Percentiles rank a stretch among this genome's conserved stretches.
phyloP scores from a whole-genome alignment of 2,113 vertebrate species.

The Phyllopteryx taeniolatus region DNA sequence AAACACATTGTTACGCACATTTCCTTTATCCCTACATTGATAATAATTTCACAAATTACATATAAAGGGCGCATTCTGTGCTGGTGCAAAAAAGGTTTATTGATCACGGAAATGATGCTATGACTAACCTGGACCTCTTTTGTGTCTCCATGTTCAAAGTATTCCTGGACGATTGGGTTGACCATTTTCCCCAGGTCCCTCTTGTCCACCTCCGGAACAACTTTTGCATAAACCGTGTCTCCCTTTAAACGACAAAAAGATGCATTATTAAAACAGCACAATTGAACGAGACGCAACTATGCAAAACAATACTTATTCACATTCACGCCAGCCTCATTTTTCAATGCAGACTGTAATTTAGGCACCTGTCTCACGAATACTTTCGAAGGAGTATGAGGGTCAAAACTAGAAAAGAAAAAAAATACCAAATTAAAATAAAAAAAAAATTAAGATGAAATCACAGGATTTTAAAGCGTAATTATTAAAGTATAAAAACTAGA shows the following conservation, averaged over 20 bases:
- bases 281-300: not conserved
- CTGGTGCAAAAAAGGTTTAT: not conserved
- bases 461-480: no score
- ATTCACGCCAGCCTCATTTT: no score
- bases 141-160: slow-evolving; percentile 86
- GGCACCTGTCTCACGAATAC: not conserved
- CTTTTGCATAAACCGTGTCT: slow-evolving; percentile 81
- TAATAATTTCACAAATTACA: no score
- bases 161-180: slow-evolving; percentile 84
- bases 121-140: slow-evolving; percentile 78
- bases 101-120: not conserved
- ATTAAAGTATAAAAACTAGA: no score
- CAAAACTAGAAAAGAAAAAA: not conserved
- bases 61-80: no score
- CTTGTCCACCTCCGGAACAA: slow-evolving; percentile 81
- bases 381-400: not conserved
- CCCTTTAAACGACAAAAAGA: slow-evolving; percentile 62
- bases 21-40: no score
- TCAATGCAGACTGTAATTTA: not conserved
- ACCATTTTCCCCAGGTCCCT: slow-evolving; percentile 79
- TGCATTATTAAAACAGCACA: not conserved
- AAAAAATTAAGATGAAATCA: no score
- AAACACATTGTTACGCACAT: no score
- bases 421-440: no score
- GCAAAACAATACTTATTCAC: not conserved